Conservation (phyloP, 2,113 vertebrate genomes). For the Cephalopterus ornatus region DNA sequence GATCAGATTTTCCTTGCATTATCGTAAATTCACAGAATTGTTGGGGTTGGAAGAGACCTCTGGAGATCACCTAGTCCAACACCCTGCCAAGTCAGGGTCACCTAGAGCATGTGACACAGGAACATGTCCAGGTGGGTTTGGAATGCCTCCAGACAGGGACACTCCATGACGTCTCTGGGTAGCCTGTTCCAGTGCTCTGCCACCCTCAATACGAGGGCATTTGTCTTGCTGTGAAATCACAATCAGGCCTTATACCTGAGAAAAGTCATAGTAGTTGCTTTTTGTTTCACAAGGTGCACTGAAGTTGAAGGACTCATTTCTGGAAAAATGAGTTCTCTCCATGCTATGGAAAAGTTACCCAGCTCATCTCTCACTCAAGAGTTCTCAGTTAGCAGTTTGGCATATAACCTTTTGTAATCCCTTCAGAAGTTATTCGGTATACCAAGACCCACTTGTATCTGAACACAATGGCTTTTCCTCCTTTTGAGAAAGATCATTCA, state of each 20-base stretch:
- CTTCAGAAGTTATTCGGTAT: background rate
- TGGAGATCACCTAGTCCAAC: background rate
- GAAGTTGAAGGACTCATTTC: background rate
- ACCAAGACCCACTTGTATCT: background rate
- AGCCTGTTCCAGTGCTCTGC: background rate
- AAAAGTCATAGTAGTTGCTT: background rate
- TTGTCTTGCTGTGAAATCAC: background rate
- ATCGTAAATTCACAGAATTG: background rate
- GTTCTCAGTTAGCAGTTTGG: background rate
- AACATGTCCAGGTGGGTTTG: background rate
- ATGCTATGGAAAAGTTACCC: background rate
- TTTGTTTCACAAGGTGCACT: fast-evolving
- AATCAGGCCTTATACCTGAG: background rate
- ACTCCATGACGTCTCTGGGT: background rate
- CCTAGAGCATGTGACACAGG: background rate
- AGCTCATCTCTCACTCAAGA: background rate
- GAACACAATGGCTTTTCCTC: background rate
- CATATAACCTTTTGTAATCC: fast-evolving
- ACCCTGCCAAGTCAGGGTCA: too few relatives aligned
- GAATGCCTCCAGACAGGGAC: background rate
- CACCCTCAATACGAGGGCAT: background rate
- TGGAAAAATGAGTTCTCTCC: background rate
- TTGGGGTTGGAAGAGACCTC: background rate
- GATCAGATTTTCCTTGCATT: background rate
- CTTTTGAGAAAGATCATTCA: background rate